Conservation (phyloP, 1,140 invertebrate species). For the Drosophila tsacasi region DNA sequence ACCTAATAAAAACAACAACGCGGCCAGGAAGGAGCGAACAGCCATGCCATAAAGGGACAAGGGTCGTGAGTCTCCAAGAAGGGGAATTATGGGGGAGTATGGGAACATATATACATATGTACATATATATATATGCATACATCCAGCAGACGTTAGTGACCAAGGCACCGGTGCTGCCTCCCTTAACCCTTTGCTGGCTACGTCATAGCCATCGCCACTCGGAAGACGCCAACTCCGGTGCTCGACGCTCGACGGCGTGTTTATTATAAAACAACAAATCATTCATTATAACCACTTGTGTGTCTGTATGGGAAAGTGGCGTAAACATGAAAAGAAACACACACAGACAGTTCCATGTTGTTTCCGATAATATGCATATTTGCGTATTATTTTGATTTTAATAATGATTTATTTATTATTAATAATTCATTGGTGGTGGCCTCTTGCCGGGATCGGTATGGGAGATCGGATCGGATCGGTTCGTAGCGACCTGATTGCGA, state of each 20-base stretch:
- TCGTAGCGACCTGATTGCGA: slow-evolving; percentile 60
- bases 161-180: slow-evolving; percentile 17
- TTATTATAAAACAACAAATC: slow-evolving; percentile 85
- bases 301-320: slow-evolving; percentile 78
- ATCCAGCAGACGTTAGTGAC: slow-evolving; percentile 31
- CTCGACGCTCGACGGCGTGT: slow-evolving; percentile 66
- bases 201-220: slow-evolving; percentile 63
- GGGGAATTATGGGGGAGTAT: slow-evolving; percentile 32
- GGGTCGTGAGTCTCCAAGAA: slow-evolving; percentile 23
- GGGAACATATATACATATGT: slow-evolving; percentile 4
- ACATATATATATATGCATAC: neutral
- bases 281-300: slow-evolving; percentile 84
- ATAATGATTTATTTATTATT: slow-evolving; percentile 85
- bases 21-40: slow-evolving; percentile 41
- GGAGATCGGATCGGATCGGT: slow-evolving; percentile 28
- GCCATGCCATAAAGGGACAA: slow-evolving; percentile 65
- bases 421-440: slow-evolving; percentile 84
- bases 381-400: slow-evolving; percentile 84
- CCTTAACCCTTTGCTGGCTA: slow-evolving; percentile 53
- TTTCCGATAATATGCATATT: slow-evolving; percentile 81
- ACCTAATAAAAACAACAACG: slow-evolving; percentile 84
- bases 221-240: slow-evolving; percentile 52
- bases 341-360: slow-evolving; percentile 30
- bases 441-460: slow-evolving; percentile 55
- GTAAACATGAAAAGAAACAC: slow-evolving; percentile 80